A percentile compares a stretch with the other conserved stretches of the same genome.
Conservation (phyloP, 2,797 vertebrate genomes). For the Champsocephalus gunnari region DNA sequence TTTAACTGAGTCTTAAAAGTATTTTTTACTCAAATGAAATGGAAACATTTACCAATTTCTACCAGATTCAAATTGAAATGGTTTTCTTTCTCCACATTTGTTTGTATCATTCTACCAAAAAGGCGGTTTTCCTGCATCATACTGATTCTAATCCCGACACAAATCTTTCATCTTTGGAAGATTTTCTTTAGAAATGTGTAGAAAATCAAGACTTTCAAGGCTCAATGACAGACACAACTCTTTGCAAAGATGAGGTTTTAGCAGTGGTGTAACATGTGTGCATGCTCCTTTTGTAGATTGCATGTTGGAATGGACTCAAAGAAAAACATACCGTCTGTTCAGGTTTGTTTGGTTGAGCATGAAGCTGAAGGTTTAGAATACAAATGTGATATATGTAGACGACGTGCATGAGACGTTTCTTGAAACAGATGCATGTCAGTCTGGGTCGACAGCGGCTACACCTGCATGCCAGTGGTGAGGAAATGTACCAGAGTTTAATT, state of each 20-base stretch:
- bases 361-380: neutral
- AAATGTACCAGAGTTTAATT: slow-evolving; percentile 22
- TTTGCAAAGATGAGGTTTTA: slow-evolving; percentile 16
- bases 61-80: neutral
- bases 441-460: neutral
- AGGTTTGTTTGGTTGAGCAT: slow-evolving; percentile 3
- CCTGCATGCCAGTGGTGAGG: slow-evolving; percentile 68
- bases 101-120: no score
- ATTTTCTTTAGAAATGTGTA: neutral
- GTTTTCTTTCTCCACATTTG: neutral
- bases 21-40: neutral
- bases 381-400: neutral
- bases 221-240: neutral
- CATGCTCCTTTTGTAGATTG: slow-evolving; percentile 43
- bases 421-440: slow-evolving; percentile 23
- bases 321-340: neutral
- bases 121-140: no score
- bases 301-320: slow-evolving; percentile 21
- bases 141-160: neutral
- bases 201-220: neutral
- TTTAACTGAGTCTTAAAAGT: neutral
- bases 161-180: neutral
- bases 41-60: neutral
- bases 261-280: slow-evolving; percentile 22
- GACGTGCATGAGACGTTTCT: slow-evolving; percentile 28